phyloP scores from a whole-genome alignment of 2,888 invertebrate species.

The Eustalomyia histrio region DNA sequence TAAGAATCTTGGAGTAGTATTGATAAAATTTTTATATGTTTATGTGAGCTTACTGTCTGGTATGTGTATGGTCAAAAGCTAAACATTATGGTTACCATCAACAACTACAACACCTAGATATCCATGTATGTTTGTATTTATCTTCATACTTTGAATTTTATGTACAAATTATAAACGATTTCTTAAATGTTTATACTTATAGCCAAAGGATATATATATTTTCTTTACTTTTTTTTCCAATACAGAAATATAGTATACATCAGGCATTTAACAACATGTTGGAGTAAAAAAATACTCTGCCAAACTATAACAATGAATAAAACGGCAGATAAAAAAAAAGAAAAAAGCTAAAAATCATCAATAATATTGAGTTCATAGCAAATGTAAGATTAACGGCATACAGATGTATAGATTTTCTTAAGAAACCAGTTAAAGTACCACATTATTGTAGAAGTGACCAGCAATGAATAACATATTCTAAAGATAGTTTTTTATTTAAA shows the following conservation, averaged over 20 bases:
- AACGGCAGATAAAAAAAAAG: constrained; percentile 14
- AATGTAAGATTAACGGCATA: constrained; percentile 42
- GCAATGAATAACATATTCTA: no score
- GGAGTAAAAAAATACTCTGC: constrained; percentile 18
- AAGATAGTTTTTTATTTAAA: no score
- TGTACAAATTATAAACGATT: constrained; percentile 75
- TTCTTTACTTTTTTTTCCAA: constrained; percentile 40
- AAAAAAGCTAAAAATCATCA: constrained; percentile 38
- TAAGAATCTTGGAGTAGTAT: neutral
- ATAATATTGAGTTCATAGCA: constrained; percentile 52
- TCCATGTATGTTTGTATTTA: neutral
- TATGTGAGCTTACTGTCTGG: constrained; percentile 18
- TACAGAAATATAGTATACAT: constrained; percentile 15
- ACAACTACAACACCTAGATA: constrained; percentile 51
- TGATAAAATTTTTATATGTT: neutral
- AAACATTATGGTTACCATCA: constrained; percentile 62
- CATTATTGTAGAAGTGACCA: constrained; percentile 31
- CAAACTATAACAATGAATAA: constrained; percentile 38
- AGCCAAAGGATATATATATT: constrained; percentile 69
- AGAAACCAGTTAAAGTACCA: constrained; percentile 34
- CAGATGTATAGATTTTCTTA: constrained; percentile 29
- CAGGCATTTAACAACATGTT: constrained; percentile 33
- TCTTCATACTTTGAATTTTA: constrained; percentile 49
- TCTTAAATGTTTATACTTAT: constrained; percentile 73
- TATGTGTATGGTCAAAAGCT: constrained; percentile 60